phyloP scores from a whole-genome alignment of 2,113 vertebrate genomes.

The Neofelis nebulosa region DNA sequence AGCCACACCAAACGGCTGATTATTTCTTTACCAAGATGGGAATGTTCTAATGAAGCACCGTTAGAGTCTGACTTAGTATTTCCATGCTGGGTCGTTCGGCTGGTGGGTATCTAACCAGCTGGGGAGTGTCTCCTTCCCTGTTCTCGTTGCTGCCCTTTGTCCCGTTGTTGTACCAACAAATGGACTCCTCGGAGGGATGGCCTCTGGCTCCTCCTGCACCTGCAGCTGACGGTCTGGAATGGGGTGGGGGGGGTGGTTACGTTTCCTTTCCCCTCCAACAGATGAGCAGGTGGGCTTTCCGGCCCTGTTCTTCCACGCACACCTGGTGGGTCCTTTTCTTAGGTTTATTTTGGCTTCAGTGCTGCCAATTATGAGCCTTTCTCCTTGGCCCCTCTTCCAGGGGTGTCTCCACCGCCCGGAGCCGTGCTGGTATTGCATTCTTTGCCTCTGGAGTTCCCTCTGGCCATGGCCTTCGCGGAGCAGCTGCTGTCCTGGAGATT shows the following conservation, averaged over 20 bases:
- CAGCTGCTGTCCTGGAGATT: conserved; percentile 95
- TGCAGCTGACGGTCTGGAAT: no score
- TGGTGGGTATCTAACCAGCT: not conserved
- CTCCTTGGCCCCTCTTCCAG: conserved; percentile 78
- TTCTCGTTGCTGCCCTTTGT: not conserved
- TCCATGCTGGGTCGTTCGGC: not conserved
- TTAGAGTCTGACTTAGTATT: not conserved
- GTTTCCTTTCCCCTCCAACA: not conserved
- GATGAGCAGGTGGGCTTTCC: not conserved
- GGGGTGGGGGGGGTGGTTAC: not conserved
- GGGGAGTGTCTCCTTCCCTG: not conserved
- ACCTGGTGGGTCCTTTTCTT: not conserved
- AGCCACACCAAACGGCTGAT: not conserved
- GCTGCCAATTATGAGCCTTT: not conserved
- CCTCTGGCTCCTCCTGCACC: not conserved
- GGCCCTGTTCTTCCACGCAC: rapidly evolving
- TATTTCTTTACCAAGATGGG: not conserved
- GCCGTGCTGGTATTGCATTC: conserved; percentile 95
- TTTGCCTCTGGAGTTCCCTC: conserved; percentile 95
- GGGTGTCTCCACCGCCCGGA: conserved; percentile 96
- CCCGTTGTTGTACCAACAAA: not conserved
- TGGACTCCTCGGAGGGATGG: no score
- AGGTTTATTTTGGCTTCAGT: not conserved
- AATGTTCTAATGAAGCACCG: not conserved
- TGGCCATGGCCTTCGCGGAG: conserved; percentile 97